phyloP scores from a whole-genome alignment of 2,113 vertebrate species.

The Esox niger region DNA sequence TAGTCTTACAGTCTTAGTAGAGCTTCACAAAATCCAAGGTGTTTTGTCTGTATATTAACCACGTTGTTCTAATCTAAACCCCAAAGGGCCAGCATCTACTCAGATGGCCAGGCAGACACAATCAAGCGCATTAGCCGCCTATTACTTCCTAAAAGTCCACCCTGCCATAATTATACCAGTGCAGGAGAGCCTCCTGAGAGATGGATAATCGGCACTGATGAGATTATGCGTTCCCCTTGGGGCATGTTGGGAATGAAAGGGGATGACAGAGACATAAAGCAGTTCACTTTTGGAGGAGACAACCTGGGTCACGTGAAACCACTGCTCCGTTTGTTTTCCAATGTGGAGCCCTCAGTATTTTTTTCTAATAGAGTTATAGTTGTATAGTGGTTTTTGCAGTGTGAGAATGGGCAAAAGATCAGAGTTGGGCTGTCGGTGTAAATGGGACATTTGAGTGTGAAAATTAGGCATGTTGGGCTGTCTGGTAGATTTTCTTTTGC shows the following conservation, averaged over 20 bases:
- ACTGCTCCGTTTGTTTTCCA: background rate
- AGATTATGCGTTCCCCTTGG: background rate
- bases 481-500: too few species aligned
- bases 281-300: background rate
- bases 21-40: background rate
- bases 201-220: conserved; percentile 1
- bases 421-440: too few species aligned
- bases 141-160: conserved; percentile 4
- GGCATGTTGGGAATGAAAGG: background rate
- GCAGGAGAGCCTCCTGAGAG: background rate
- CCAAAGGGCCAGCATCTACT: background rate
- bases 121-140: conserved; percentile 1
- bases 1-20: background rate
- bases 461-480: too few species aligned
- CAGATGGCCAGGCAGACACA: background rate
- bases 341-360: background rate
- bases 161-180: background rate
- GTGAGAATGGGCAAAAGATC: too few species aligned
- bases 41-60: background rate
- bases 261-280: background rate
- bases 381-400: background rate
- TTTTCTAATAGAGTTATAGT: background rate
- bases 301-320: background rate
- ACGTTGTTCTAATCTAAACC: background rate
- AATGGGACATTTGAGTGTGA: too few species aligned